Percentiles rank a stretch among this genome's conserved stretches.
Conservation (phyloP, 2,113 vertebrate genomes). For the Cyprinodon brontotheroides region DNA sequence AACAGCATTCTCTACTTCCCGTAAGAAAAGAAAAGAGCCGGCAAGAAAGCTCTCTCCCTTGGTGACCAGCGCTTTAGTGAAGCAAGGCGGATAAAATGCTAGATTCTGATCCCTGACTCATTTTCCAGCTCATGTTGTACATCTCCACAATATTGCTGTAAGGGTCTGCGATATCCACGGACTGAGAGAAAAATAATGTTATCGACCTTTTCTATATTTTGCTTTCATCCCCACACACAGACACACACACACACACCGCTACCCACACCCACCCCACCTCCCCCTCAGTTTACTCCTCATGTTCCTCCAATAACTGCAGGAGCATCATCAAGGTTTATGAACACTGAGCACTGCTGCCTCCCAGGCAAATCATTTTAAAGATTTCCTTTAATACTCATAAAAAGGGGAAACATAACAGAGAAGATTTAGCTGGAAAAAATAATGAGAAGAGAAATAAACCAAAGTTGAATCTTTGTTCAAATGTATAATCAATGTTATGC, state of each 20-base stretch:
- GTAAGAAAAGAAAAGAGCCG: slow-evolving; percentile 35
- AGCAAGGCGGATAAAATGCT: slow-evolving; percentile 76
- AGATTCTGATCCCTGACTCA: slow-evolving; percentile 72
- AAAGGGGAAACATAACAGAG: background rate
- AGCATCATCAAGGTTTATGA: slow-evolving; percentile 17
- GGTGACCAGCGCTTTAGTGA: slow-evolving; percentile 73
- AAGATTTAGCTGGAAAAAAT: background rate
- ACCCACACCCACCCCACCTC: background rate
- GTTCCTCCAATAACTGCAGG: slow-evolving; percentile 24
- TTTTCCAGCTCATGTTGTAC: slow-evolving; percentile 63
- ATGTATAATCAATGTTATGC: slow-evolving; percentile 30
- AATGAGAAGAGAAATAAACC: slow-evolving; percentile 13
- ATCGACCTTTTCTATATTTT: slow-evolving; percentile 43
- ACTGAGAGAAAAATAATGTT: slow-evolving; percentile 42
- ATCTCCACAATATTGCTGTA: slow-evolving; percentile 62
- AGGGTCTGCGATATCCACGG: slow-evolving; percentile 62
- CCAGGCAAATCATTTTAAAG: background rate
- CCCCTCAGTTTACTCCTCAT: slow-evolving; percentile 11
- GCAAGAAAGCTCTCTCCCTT: slow-evolving; percentile 58
- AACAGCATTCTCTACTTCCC: slow-evolving; percentile 52
- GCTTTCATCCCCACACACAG: slow-evolving; percentile 4
- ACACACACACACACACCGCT: too few relatives aligned
- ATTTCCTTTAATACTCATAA: slow-evolving; percentile 4
- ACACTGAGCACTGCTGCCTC: slow-evolving; percentile 6
- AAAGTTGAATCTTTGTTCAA: slow-evolving; percentile 32